Evolutionary conservation across 2,888 invertebrate genomes (phyloP).

Genomic region (Xanthostigma xanthostigma): DNA sequence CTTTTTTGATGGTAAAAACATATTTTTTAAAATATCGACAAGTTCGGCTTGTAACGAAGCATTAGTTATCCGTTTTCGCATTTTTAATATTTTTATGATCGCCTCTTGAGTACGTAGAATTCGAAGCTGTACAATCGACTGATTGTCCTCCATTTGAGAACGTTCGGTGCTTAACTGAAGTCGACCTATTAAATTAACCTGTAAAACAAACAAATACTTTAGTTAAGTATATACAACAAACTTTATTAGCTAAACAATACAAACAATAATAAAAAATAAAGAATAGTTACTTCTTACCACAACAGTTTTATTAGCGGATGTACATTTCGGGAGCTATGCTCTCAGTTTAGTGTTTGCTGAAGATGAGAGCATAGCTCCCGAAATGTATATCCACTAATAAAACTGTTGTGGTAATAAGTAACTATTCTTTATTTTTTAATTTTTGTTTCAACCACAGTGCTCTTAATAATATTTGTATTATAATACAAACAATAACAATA

Average conservation of each 20-base stretch:
- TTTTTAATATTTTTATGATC: conserved; percentile 97
- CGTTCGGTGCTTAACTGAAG: conserved; percentile 89
- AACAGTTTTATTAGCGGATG: too few relatives aligned
- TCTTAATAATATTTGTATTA: too few relatives aligned
- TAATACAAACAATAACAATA: too few relatives aligned
- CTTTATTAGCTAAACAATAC: neutral
- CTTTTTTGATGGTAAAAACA: conserved; percentile 98
- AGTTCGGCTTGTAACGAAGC: conserved; percentile 93
- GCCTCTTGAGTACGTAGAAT: conserved; percentile 92
- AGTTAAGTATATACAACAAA: neutral
- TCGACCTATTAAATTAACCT: conserved; percentile 87
- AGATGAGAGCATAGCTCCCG: too few relatives aligned
- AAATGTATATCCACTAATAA: too few relatives aligned
- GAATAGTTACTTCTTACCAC: too few relatives aligned
- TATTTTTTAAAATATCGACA: conserved; percentile 94
- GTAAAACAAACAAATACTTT: conserved; percentile 12
- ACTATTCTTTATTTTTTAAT: too few relatives aligned
- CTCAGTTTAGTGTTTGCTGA: too few relatives aligned
- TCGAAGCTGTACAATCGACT: conserved; percentile 92
- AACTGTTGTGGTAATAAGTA: too few relatives aligned
- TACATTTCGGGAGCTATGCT: too few relatives aligned
- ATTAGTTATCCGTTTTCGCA: conserved; percentile 88
- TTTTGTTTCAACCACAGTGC: too few relatives aligned
- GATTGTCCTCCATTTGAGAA: conserved; percentile 93
- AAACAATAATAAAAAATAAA: neutral